Percentiles rank a stretch among this genome's conserved stretches.
Conservation (phyloP, 2,888 invertebrate genomes). For the Iphiclides podalirius region DNA sequence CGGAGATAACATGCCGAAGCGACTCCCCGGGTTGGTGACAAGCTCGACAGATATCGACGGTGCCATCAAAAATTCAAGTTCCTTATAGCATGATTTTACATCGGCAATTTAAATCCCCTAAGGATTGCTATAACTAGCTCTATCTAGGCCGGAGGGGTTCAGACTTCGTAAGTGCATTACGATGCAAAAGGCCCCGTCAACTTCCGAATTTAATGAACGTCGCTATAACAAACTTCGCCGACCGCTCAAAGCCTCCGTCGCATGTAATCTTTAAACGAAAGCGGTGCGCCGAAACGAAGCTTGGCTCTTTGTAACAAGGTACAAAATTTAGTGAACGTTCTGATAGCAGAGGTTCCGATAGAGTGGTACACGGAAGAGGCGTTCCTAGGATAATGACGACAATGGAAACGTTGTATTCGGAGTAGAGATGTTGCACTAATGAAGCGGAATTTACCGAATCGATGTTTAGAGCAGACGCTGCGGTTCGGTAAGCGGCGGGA, state of each 20-base stretch:
- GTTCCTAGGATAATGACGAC: conserved; percentile 22
- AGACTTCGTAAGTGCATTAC: conserved; percentile 9
- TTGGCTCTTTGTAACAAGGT: neutral
- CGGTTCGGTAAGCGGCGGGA: no score
- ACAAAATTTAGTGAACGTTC: neutral
- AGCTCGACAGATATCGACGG: no score
- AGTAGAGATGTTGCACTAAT: conserved; percentile 18
- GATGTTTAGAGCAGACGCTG: neutral
- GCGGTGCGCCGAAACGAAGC: neutral
- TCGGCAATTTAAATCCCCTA: neutral
- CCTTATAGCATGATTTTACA: no score
- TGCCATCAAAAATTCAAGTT: no score
- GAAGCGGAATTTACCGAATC: conserved; percentile 9
- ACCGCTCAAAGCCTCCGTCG: neutral
- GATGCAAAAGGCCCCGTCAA: conserved; percentile 1
- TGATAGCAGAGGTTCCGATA: conserved; percentile 8
- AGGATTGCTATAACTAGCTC: neutral
- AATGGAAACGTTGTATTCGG: conserved; percentile 19
- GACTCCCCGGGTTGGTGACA: no score
- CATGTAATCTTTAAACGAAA: neutral
- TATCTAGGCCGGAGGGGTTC: neutral
- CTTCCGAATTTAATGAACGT: conserved; percentile 18
- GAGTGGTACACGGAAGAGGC: conserved; percentile 19
- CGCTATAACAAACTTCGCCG: conserved; percentile 18
- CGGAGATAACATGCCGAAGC: no score